These are phyloP conservation scores for Drosophila mimetica DNA, from an alignment of 2,888 invertebrate species.

Conservation along the genomic window DNA sequence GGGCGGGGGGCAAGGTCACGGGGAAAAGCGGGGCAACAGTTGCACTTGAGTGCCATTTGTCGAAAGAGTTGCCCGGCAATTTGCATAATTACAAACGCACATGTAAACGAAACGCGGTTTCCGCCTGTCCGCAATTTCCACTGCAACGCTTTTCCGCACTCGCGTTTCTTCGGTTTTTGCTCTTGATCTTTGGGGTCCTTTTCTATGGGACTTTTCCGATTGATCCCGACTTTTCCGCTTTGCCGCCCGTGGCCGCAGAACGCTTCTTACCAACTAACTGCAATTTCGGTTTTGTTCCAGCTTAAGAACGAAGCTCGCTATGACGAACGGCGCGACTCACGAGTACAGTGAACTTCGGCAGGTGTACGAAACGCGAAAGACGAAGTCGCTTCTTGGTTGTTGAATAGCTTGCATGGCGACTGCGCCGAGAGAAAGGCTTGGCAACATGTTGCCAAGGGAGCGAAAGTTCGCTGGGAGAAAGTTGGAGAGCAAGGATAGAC, in stretches of 20 bases:
- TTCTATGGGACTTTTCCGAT: slow-evolving; percentile 1
- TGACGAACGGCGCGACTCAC: slow-evolving; percentile 18
- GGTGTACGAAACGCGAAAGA: slow-evolving; percentile 15
- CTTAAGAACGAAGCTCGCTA: slow-evolving; percentile 69
- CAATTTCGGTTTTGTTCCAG: slow-evolving; percentile 80
- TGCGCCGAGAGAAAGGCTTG: not conserved
- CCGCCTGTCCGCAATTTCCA: slow-evolving; percentile 35
- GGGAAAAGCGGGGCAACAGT: slow-evolving; percentile 68
- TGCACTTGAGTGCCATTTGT: slow-evolving; percentile 71
- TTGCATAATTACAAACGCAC: slow-evolving; percentile 77
- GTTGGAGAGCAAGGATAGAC: not conserved
- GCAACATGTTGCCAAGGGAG: slow-evolving; percentile 64
- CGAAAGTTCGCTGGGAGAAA: not conserved
- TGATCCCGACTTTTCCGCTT: slow-evolving; percentile 44
- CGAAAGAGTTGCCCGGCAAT: slow-evolving; percentile 52
- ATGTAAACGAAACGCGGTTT: slow-evolving; percentile 55
- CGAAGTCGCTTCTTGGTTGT: slow-evolving; percentile 23
- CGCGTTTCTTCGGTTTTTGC: slow-evolving; percentile 13
- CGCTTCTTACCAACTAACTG: slow-evolving; percentile 81
- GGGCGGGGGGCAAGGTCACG: slow-evolving; percentile 40
- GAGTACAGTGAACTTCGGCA: slow-evolving; percentile 32
- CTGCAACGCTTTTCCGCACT: slow-evolving; percentile 16
- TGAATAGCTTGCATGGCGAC: slow-evolving; percentile 15
- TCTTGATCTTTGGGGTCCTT: not conserved
- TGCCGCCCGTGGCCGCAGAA: slow-evolving; percentile 79